A percentile compares a stretch with the other conserved stretches of the same genome.
These are phyloP conservation scores for Otolemur garnettii DNA, from an alignment of 2,113 vertebrate species.

Conservation along the genomic window DNA sequence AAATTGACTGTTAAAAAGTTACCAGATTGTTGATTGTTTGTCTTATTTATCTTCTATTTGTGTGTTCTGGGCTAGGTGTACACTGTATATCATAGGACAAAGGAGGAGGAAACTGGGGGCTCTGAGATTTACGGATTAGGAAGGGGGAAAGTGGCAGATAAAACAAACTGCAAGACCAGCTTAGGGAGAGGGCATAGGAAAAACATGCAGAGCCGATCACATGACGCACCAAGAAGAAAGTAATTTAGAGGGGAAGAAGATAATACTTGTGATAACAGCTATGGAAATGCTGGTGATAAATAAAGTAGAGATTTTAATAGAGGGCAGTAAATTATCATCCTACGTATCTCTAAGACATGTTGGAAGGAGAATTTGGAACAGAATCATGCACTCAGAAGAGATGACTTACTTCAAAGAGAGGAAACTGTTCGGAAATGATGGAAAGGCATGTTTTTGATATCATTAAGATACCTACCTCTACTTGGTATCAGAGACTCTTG, in stretches of 20 bases:
- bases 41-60: background rate
- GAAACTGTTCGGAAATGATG: background rate
- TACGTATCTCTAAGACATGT: background rate
- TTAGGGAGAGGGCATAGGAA: background rate
- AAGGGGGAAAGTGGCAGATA: background rate
- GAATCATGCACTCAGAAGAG: background rate
- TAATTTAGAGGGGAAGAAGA: slow-evolving; percentile 31
- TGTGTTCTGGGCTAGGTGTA: background rate
- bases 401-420: slow-evolving; percentile 22
- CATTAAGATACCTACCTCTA: background rate
- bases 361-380: background rate
- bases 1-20: slow-evolving; percentile 62
- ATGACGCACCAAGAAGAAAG: background rate
- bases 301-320: slow-evolving; percentile 57
- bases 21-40: slow-evolving; percentile 12
- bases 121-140: background rate
- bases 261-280: slow-evolving; percentile 6
- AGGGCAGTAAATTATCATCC: slow-evolving; percentile 32
- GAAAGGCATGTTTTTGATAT: background rate
- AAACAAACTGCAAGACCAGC: background rate
- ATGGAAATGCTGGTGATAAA: background rate
- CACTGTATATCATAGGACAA: background rate
- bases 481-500: background rate
- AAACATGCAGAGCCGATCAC: background rate
- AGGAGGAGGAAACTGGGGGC: background rate